Evolutionary conservation across 2,797 vertebrate species (phyloP).

Genomic region (Mastacembelus armatus): DNA sequence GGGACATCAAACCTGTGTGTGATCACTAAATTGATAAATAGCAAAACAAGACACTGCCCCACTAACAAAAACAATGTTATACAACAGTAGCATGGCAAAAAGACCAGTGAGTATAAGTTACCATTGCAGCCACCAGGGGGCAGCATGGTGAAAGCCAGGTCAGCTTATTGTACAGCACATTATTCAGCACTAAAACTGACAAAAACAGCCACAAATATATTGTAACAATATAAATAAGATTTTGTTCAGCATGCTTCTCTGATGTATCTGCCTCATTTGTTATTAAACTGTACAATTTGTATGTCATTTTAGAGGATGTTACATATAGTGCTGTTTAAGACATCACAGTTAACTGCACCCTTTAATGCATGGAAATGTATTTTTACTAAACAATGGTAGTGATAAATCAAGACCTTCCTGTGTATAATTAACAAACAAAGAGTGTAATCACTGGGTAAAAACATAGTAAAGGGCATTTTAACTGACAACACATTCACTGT

Average conservation of each 20-base stretch:
- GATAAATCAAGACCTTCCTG: conserved; percentile 16
- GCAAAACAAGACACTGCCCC: not conserved
- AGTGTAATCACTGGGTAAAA: conserved; percentile 37
- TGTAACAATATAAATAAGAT: not conserved
- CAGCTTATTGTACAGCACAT: not conserved
- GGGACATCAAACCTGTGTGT: not conserved
- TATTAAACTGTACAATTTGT: not conserved
- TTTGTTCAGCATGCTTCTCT: not conserved
- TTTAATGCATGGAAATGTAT: not conserved
- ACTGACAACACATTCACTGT: conserved; percentile 13
- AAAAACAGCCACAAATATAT: not conserved
- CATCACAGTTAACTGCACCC: not conserved
- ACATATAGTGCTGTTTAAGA: not conserved
- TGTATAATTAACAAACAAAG: conserved; percentile 21
- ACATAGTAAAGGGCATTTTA: conserved; percentile 10
- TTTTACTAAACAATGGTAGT: conserved; percentile 15
- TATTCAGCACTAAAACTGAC: not conserved
- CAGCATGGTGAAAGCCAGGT: conserved; percentile 46
- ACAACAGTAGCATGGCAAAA: conserved; percentile 29
- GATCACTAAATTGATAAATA: not conserved
- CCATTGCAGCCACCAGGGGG: conserved; percentile 60
- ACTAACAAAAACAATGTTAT: not conserved
- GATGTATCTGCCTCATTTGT: not conserved
- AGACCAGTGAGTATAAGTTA: conserved; percentile 28
- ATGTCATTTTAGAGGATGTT: no score